Percentiles rank a stretch among this genome's conserved stretches.
phyloP scores from a whole-genome alignment of 1,140 invertebrate species.

The Platyscapa corneri region DNA sequence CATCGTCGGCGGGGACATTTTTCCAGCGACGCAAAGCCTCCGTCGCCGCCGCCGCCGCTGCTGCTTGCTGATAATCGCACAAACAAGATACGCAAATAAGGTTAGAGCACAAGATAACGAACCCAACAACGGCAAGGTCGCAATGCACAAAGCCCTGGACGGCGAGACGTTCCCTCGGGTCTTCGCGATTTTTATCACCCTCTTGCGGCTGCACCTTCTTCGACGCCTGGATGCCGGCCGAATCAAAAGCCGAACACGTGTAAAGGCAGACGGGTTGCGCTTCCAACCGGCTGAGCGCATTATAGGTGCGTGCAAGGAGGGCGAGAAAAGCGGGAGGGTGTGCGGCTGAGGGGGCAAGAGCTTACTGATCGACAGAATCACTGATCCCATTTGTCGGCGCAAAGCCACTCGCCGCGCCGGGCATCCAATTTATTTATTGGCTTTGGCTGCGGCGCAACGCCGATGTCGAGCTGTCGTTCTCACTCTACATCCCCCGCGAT shows the following conservation, averaged over 20 bases:
- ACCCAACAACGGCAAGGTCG: not conserved
- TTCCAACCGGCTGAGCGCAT: slow-evolving; percentile 61
- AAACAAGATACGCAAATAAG: not conserved
- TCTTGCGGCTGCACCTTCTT: not conserved
- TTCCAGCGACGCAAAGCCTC: not conserved
- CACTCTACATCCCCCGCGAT: not conserved
- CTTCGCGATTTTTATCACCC: slow-evolving; percentile 24
- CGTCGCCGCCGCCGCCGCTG: no score
- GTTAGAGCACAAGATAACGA: not conserved
- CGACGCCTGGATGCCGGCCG: not conserved
- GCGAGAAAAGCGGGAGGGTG: slow-evolving; percentile 30
- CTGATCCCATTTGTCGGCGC: slow-evolving; percentile 72
- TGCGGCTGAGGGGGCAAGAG: slow-evolving; percentile 51
- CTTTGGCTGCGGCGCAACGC: slow-evolving; percentile 61
- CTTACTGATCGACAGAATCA: slow-evolving; percentile 71
- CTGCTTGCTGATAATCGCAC: not conserved
- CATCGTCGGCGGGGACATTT: not conserved
- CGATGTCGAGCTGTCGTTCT: not conserved
- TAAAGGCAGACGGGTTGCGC: slow-evolving; percentile 58
- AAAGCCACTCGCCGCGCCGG: slow-evolving; percentile 65
- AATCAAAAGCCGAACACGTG: slow-evolving; percentile 60
- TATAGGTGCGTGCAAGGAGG: slow-evolving; percentile 50
- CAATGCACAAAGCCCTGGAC: not conserved
- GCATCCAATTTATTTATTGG: slow-evolving; percentile 75
- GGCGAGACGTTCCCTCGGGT: not conserved